These are phyloP conservation scores for Dicycla oo DNA, from an alignment of 2,888 invertebrate genomes.

Conservation along the genomic window DNA sequence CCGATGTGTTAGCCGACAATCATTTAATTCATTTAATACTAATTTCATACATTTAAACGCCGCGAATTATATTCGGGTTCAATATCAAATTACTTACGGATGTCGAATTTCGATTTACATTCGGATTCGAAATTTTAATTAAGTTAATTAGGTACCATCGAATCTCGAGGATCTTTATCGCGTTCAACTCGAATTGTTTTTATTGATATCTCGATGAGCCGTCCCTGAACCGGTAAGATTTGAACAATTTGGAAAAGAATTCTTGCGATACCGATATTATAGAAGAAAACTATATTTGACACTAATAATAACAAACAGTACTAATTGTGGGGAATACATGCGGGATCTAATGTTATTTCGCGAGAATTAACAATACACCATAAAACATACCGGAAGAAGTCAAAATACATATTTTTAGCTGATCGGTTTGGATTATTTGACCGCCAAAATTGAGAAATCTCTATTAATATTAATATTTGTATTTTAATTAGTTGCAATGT, in stretches of 20 bases:
- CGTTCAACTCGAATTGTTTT: slow-evolving; percentile 48
- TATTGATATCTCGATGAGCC: slow-evolving; percentile 34
- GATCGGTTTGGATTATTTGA: neutral
- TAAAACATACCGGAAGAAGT: neutral
- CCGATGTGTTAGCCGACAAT: slow-evolving; percentile 47
- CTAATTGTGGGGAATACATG: neutral
- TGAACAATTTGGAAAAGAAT: neutral
- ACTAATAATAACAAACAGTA: no score
- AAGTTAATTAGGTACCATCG: slow-evolving; percentile 50
- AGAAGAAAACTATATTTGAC: no score
- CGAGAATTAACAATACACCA: neutral
- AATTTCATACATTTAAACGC: slow-evolving; percentile 47
- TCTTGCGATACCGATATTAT: neutral
- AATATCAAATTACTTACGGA: slow-evolving; percentile 57
- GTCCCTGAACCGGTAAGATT: slow-evolving; percentile 3
- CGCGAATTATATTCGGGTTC: slow-evolving; percentile 48
- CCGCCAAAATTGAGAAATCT: neutral
- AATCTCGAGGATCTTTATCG: slow-evolving; percentile 38
- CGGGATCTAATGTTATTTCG: neutral
- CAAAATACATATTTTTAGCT: neutral
- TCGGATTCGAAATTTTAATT: slow-evolving; percentile 53
- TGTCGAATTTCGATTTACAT: slow-evolving; percentile 50
- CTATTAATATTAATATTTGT: no score
- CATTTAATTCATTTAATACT: slow-evolving; percentile 45
- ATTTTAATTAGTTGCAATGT: no score